Evolutionary conservation across 2,113 vertebrate species (phyloP), one percentile per base, ranked within the genome.

Genomic region (Acanthisitta chloris): DNA sequence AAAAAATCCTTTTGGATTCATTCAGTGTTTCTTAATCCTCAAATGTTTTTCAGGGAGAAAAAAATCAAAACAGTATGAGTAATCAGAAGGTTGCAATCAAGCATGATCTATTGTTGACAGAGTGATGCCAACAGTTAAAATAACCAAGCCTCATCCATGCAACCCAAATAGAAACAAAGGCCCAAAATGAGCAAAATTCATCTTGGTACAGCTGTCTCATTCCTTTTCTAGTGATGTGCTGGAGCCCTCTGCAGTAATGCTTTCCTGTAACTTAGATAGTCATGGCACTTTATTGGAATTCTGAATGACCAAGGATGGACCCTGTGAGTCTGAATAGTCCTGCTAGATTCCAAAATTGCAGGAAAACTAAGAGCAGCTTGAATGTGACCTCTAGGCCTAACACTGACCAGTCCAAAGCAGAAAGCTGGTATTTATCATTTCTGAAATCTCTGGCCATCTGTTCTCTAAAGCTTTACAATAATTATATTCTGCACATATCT

Each of bases 371-470:
- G 33, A 79, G 38, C 17, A 64, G 34, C 58, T 59, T 61, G 61
- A 81, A 66, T 79, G 76, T 67, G 74, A 80, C 67, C 64, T 77
- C 40, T 64, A 69, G 38, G n/a, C 31, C 87, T 83, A 74, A 54
- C 33, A 59, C 36, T 42, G 5, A 79, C 72, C 84, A 89, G 74
- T 52, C 69, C 69, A 72, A 83, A 86, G 38, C 58, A 95, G 73
- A 88, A 94, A 92, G 55, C 52, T 72, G 59, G 62, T 85, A 36
- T 87, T 94, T 90, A 77, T 80, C 4, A 80, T 72, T 94, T 88
- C 76, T 89, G 62, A 95, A 97, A 96, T 92, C 71, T 97, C 80
- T 85, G 51, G 24, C 96, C 97, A 97, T 96, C 96, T 97, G 96
- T 74, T 95, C 81, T 95, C 79, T 91, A 70, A 88, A 91, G 70